Conservation (phyloP, 2,888 invertebrate genomes). For the Brachypterus glaber region DNA sequence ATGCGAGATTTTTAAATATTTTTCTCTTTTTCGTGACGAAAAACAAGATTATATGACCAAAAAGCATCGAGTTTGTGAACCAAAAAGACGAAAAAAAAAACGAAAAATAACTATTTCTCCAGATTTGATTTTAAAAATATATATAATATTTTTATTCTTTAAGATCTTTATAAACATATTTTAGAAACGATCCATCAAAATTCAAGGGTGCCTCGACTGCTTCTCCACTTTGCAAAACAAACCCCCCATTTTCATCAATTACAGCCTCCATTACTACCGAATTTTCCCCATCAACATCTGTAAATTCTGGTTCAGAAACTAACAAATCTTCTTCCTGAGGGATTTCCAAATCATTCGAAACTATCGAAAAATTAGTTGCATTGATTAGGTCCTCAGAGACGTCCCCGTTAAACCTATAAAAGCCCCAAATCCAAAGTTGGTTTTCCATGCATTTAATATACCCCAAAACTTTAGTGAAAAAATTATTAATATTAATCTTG, state of each 20-base stretch:
- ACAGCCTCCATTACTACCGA: conserved; percentile 31
- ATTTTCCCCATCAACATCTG: conserved; percentile 18
- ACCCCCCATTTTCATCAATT: conserved; percentile 28
- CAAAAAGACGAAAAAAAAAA: too few relatives aligned
- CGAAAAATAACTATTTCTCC: too few relatives aligned
- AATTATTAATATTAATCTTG: conserved; percentile 36
- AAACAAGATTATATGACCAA: too few relatives aligned
- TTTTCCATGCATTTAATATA: conserved; percentile 39
- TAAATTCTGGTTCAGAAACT: conserved; percentile 14
- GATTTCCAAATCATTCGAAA: conserved; percentile 13
- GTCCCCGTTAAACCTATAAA: conserved; percentile 31
- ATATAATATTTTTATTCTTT: too few relatives aligned
- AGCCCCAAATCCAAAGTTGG: conserved; percentile 40
- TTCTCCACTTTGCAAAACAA: conserved; percentile 21
- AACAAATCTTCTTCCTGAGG: conserved; percentile 16
- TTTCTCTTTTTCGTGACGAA: too few relatives aligned
- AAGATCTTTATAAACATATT: conserved; percentile 23
- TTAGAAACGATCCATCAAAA: conserved; percentile 22
- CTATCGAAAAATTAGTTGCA: conserved; percentile 30
- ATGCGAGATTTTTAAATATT: too few relatives aligned
- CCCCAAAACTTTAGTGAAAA: conserved; percentile 36
- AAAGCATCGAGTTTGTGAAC: too few relatives aligned
- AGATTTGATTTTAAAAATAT: too few relatives aligned
- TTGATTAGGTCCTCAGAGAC: conserved; percentile 32
- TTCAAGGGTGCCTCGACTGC: conserved; percentile 10